Base-by-base conservation (phyloP, 2,113 vertebrate species). In the Kryptolebias marmoratus region DNA sequence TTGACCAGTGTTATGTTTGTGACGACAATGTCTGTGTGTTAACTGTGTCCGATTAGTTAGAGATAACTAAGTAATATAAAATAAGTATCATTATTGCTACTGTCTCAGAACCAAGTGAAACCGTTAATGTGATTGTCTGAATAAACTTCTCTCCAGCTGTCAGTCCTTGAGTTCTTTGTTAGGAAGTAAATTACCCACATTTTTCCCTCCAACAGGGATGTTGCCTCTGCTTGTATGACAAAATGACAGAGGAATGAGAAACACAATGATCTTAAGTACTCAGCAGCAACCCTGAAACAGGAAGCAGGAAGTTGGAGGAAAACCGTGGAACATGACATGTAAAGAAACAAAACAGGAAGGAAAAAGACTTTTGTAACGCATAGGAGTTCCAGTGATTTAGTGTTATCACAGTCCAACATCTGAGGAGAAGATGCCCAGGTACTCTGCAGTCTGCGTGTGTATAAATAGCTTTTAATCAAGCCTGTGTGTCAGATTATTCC, bases 391-490 rank as follows among this genome's bases (percentile, higher is more conserved):
- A 56, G 30, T n/a, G 66, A 79, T 55, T 36, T 28, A 31, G 69
- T 56, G 48, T 42, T 54, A 68, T 50, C 30, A 50, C 47, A 13
- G 53, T 55, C 47, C 76, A 70, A 42, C 27, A 42, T 75, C 61
- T 44, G 56, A 76, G 58, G 42, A 72, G 64, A 49, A 59, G 63
- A 59, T 16, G 22, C 22, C 22, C 22, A 22, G 22, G 22, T 22
- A 53, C 68, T 73, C 64, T 50, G 32, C 67, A 4, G 64, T 53
- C 70, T 72, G 73, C 68, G 71, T 74, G 49, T 64, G 30, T 92
- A 90, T 90, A 82, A 91, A 91, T 92, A 93, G 86, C 72, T 45
- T 36, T 73, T 92, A 90, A 93, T 91, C 89, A 80, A 82, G 67
- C 80, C 86, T 82, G 70, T 64, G 81, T 78, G 86, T 81, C 90